Percentiles rank a stretch among this genome's conserved stretches.
phyloP scores from a whole-genome alignment of 2,888 invertebrate species.

The Hofmannophila pseudospretella region DNA sequence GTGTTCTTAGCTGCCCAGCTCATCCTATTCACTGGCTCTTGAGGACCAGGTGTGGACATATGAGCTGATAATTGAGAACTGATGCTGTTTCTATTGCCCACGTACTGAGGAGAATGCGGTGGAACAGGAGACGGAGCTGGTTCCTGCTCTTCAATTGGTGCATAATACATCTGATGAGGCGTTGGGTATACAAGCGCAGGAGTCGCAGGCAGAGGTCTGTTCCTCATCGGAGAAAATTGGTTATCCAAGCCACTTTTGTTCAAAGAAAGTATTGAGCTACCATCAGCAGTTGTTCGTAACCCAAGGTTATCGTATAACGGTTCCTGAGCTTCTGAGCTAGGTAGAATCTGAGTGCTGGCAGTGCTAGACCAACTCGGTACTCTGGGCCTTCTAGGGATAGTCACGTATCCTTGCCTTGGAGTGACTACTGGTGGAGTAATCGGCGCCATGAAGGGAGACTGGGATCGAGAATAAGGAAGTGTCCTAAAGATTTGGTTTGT shows the following conservation, averaged over 20 bases:
- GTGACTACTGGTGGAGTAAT: constrained; percentile 81
- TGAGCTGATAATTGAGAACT: constrained; percentile 70
- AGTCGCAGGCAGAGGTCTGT: constrained; percentile 81
- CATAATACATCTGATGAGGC: constrained; percentile 64
- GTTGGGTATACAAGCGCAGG: constrained; percentile 64
- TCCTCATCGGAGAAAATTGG: constrained; percentile 78
- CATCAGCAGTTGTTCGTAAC: constrained; percentile 89
- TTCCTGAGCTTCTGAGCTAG: constrained; percentile 79
- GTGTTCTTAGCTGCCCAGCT: constrained; percentile 72
- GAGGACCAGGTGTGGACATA: constrained; percentile 67
- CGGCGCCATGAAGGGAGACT: constrained; percentile 85
- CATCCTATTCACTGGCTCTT: constrained; percentile 69
- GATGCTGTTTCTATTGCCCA: constrained; percentile 66
- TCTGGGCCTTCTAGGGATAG: constrained; percentile 89
- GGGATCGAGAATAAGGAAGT: constrained; percentile 86
- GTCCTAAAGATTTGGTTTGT: constrained; percentile 86
- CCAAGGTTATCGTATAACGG: constrained; percentile 93
- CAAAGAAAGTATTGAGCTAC: constrained; percentile 87
- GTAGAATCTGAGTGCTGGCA: constrained; percentile 72
- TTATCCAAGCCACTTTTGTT: constrained; percentile 82
- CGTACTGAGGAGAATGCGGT: constrained; percentile 35
- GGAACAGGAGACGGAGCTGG: constrained; percentile 72
- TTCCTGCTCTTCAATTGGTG: constrained; percentile 75
- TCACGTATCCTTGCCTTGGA: constrained; percentile 89
- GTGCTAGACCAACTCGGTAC: constrained; percentile 89